Evolutionary conservation across 1,140 invertebrate genomes (phyloP).

Genomic region (Pteromalus puparum): DNA sequence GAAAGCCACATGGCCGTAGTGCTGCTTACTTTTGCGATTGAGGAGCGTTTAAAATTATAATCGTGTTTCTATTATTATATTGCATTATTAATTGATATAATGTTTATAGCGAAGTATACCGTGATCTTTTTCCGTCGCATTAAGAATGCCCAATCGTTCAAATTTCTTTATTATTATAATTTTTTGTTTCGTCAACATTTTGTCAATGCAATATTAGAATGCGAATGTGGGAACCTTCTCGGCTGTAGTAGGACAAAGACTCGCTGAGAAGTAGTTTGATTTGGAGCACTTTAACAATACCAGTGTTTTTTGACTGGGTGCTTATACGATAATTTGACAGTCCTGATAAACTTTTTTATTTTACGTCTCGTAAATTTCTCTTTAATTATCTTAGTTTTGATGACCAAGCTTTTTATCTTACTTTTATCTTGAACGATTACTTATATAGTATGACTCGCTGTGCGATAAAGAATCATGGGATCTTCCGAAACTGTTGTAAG

Average conservation of each 20-base stretch:
- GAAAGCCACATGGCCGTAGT: neutral
- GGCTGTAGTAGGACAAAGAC: conserved; percentile 37
- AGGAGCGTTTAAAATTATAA: conserved; percentile 58
- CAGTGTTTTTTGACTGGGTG: conserved; percentile 37
- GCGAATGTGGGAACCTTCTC: conserved; percentile 28
- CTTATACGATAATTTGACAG: conserved; percentile 35
- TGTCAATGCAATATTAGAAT: conserved; percentile 50
- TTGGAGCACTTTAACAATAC: conserved; percentile 28
- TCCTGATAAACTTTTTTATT: conserved; percentile 9
- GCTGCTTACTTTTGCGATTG: conserved; percentile 27
- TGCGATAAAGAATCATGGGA: conserved; percentile 41
- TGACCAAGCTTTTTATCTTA: neutral
- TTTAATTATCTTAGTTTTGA: neutral
- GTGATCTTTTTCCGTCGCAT: conserved; percentile 58
- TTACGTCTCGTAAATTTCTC: neutral
- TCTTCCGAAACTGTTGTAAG: conserved; percentile 27
- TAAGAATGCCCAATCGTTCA: conserved; percentile 46
- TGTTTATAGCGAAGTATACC: conserved; percentile 42
- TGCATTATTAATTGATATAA: conserved; percentile 48
- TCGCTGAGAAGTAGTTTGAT: conserved; percentile 25
- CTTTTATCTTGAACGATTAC: conserved; percentile 7
- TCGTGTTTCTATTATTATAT: conserved; percentile 65
- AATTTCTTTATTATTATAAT: conserved; percentile 47
- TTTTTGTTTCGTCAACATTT: conserved; percentile 32
- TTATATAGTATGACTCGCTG: conserved; percentile 18